Evolutionary conservation across 2,113 vertebrate genomes (phyloP).

Genomic region (Apeltes quadracus): DNA sequence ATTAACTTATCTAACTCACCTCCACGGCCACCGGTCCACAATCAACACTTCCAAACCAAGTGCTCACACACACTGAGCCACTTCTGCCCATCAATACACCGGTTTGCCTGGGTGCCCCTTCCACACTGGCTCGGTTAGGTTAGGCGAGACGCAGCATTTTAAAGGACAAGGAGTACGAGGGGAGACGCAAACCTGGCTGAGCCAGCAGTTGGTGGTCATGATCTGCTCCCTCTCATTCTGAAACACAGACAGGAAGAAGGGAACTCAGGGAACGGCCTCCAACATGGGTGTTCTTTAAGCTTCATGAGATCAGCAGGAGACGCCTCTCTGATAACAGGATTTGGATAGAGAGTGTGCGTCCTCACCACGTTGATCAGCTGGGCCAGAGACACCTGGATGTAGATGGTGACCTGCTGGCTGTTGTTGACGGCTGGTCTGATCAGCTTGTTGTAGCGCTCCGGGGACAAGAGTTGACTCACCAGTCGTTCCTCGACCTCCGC

Average conservation of each 20-base stretch:
- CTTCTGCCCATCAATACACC: background rate
- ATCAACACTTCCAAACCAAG: background rate
- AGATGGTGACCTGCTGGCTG: slow-evolving; percentile 83
- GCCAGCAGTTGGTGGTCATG: slow-evolving; percentile 86
- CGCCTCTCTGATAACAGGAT: background rate
- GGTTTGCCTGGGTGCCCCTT: background rate
- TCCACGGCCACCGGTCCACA: background rate
- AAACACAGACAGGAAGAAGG: slow-evolving; percentile 49
- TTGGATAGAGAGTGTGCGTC: slow-evolving; percentile 12
- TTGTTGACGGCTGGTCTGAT: slow-evolving; percentile 83
- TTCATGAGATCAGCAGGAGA: background rate
- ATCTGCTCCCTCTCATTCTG: slow-evolving; percentile 87
- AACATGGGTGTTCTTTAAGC: slow-evolving; percentile 1
- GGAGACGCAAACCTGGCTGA: slow-evolving; percentile 76
- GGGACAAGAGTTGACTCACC: slow-evolving; percentile 78
- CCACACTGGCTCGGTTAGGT: slow-evolving; percentile 4
- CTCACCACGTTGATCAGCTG: slow-evolving; percentile 85
- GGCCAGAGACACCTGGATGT: slow-evolving; percentile 82
- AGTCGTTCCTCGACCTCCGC: slow-evolving; percentile 81
- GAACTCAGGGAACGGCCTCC: background rate
- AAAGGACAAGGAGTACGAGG: background rate
- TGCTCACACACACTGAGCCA: background rate
- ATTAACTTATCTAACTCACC: background rate
- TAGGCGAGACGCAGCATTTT: slow-evolving; percentile 20
- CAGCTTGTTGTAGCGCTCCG: slow-evolving; percentile 83